Base-by-base conservation (phyloP, 2,113 vertebrate species). In the Mesocricetus auratus region DNA sequence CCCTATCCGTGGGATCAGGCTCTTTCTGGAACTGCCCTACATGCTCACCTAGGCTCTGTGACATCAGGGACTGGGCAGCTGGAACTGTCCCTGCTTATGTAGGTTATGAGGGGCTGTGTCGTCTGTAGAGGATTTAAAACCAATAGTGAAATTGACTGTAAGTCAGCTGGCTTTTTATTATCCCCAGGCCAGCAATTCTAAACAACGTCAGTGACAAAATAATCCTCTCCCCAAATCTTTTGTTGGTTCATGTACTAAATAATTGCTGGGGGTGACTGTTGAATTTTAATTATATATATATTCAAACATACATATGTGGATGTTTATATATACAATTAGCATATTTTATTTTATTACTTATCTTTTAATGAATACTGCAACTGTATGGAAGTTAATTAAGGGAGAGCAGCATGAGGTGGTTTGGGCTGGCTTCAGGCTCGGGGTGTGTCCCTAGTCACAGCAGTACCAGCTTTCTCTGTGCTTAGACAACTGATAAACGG, bases 161-260 rank as follows among this genome's bases (percentile, higher is more conserved):
- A 95, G 92, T 94, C 96, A 95, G 94, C 91, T 47, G 92, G 82
- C 66, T 94, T 95, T 97, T 97, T 95, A 94, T 91, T 94, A 93
- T 91, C 71, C 93, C 90, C 95, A 90, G 47, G 79, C 92, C 4
- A 12, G 93, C 90, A 87, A 93, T 95, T 97, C 94, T 78, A 89
- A 97, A 96, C 86, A 82, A 78, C 83, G 82, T 89, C 96, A 91
- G 79, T 95, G 96, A 95, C 95, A 94, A 96, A 97, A 94, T 83
- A 88, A 90, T 86, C 68, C 66, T 85, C n/a, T 56, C 47, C 79
- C 53, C 21, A 78, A 75, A 94, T 91, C 91, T 95, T 94, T 92
- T 91, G 74, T 95, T 87, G 83, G 86, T 78, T 73, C 56, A 93
- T 3, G 7, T 86, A 86, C 89, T 96, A 89, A 96, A 93, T 62